phyloP scores from a whole-genome alignment of 2,113 vertebrate species.

The Grallaria varia region DNA sequence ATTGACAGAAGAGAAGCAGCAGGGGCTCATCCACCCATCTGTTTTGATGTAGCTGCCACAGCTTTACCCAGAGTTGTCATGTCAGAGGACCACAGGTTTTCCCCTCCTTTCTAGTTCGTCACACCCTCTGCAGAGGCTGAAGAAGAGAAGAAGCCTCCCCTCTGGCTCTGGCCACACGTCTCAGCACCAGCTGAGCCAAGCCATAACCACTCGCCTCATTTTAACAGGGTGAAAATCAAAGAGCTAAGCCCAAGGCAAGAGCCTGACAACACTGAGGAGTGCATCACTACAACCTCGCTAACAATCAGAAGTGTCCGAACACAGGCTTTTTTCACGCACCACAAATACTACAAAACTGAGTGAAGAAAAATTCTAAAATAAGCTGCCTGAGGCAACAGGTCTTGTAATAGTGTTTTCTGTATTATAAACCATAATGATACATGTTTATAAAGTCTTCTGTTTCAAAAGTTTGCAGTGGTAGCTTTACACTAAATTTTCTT shows the following conservation, averaged over 20 bases:
- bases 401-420: neutral
- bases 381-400: neutral
- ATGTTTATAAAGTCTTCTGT: neutral
- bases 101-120: neutral
- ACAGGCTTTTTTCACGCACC: neutral
- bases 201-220: neutral
- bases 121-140: neutral
- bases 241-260: neutral
- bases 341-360: neutral
- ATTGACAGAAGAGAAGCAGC: neutral
- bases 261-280: neutral
- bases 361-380: neutral
- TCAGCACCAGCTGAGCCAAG: neutral
- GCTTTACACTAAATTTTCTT: neutral
- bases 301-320: neutral
- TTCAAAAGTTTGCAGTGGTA: neutral
- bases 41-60: neutral
- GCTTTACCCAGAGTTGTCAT: neutral
- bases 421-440: neutral
- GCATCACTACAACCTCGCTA: neutral
- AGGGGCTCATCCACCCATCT: neutral
- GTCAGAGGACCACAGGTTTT: fast-evolving
- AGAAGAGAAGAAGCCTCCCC: neutral
- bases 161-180: neutral
- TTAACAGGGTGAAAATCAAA: neutral